These are phyloP conservation scores for Chiloscyllium punctatum DNA, from an alignment of 2,797 vertebrate species.

Conservation along the genomic window DNA sequence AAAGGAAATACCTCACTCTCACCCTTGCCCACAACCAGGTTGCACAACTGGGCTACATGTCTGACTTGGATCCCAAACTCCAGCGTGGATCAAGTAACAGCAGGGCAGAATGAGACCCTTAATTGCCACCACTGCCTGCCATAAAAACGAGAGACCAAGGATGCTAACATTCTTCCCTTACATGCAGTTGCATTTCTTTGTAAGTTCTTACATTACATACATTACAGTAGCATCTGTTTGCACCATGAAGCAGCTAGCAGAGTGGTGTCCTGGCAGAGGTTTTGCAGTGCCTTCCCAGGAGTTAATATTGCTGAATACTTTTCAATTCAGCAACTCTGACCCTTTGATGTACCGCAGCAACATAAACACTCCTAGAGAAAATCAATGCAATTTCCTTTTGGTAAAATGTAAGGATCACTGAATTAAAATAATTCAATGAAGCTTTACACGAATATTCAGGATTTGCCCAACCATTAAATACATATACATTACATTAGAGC, in stretches of 20 bases:
- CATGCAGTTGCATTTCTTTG: not conserved
- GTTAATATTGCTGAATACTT: not conserved
- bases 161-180: too few species aligned
- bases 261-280: not conserved
- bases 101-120: too few species aligned
- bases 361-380: not conserved
- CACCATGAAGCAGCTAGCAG: not conserved
- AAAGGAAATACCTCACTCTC: too few species aligned
- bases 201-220: not conserved
- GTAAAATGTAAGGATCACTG: not conserved
- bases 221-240: not conserved
- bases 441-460: not conserved
- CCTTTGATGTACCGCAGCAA: not conserved
- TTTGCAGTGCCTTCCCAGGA: not conserved
- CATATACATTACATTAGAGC: not conserved
- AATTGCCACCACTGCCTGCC: too few species aligned
- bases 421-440: slow-evolving; percentile 17
- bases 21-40: too few species aligned
- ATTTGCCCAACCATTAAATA: not conserved
- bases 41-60: too few species aligned
- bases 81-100: too few species aligned
- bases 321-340: not conserved
- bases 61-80: too few species aligned
- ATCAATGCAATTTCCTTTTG: not conserved
- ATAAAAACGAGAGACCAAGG: too few species aligned